Evolutionary conservation across 1,140 invertebrate genomes (phyloP), one percentile per base, ranked within the genome.

Genomic region (Sipha flava): DNA sequence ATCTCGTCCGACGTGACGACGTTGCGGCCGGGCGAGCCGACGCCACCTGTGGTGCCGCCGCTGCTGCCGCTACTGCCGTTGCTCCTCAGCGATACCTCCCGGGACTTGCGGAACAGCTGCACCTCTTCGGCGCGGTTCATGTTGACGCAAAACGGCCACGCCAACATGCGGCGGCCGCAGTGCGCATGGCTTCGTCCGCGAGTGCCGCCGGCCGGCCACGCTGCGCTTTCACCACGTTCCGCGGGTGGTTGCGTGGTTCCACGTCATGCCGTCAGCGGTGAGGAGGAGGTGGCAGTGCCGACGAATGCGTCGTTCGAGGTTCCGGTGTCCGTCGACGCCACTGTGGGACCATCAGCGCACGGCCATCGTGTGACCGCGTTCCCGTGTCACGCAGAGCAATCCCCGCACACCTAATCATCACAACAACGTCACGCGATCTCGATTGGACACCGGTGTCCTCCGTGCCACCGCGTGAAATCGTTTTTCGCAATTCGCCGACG

Each of bases 81-180:
- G 16, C 45, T 57, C 18, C 34, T 49, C 79, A 79, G 26, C 16
- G 31, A 47, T 21, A 66, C 84, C 82, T 89, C 89, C 34, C 89
- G 86, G 75, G 89, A 89, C 83, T 89, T 88, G 70, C 89, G 85
- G 82, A 88, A 90, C 54, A 90, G 84, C 73, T 86, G 87, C 81
- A 90, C 89, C 84, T 90, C 89, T 83, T 90, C 89, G 59, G 87
- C 88, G 29, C 89, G 87, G 84, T 90, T 90, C 89, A 90, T 90
- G 31, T 54, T 52, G 52, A 57, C 73, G 23, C 73, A 57, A 40
- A 77, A 77, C 52, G 49, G 73, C 66, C 73, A 77, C 73, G 52
- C 73, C 73, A 77, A 77, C 73, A 77, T 77, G 21, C 73, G 73
- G 73, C 23, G 73, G 73, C 49, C 73, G 73, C 34, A 21, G 73